Evolutionary conservation across 2,888 invertebrate species (phyloP), one percentile per base, ranked within the genome.

Genomic region (Zygothrica quintamaculata): DNA sequence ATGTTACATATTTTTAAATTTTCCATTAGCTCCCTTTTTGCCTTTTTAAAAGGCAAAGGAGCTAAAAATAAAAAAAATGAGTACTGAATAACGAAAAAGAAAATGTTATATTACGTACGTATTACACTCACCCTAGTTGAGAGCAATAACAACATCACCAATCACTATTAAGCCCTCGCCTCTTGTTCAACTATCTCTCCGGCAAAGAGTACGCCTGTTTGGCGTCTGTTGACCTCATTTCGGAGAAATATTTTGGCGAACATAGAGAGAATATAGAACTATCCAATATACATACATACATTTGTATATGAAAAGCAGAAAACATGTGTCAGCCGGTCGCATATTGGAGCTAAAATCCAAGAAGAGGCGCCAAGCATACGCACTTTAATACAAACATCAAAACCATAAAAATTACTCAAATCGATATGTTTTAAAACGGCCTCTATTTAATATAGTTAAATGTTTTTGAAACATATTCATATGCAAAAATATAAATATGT

Each of bases 161-260:
- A 81, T 55, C 71, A 72, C 59, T 79, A 82, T 76, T 76, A 79
- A 75, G 55, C 47, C 57, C 55, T 43, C 36, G 47, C 56, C 47
- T 13, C 42, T 15, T 12, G 33, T 3, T 13, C 6, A 55, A 26
- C 13, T 22, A 46, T 34, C 53, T 53, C 36, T 36, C 47, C 22
- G 51, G 15, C 42, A 40, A 12, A 13, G 12, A 9, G 13, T 25
- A 8, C 72, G 87, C 73, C 77, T 87, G 31, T 75, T 75, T 66
- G 87, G 81, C 85, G 87, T 81, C 87, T 81, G 81, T 87, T 81
- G 87, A 84, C 81, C 85, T 81, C 82, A 84, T 82, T 81, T 87
- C 69, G 18, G 58, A 51, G 33, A 71, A 86, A 68, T 50, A 60
- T 70, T 77, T 77, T 84, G 65, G 87, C 81, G 69, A 52, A 78